Evolutionary conservation across 2,797 vertebrate genomes (phyloP), one percentile per base, ranked within the genome.

Genomic region (Geotrypetes seraphini): DNA sequence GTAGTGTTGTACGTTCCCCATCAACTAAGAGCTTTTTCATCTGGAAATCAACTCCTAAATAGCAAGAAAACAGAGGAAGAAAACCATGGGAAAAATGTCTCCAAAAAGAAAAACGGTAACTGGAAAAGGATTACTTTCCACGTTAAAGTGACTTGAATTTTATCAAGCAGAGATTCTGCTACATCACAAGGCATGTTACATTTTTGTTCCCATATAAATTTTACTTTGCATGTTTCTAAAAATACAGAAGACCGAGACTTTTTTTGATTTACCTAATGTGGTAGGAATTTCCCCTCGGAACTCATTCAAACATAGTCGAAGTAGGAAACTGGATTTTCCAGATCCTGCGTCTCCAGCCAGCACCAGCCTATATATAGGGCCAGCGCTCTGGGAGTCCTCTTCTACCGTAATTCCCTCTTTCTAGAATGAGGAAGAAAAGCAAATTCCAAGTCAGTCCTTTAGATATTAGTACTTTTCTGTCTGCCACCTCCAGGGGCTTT

Each of bases 11-110:
- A 51, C 59, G 73, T 28, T 87, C 73, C 21, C 81, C 68, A 8
- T 89, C 81, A 28, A 84, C 84, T 7, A 83, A 45, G 73, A 87
- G 73, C 62, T 69, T 80, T 63, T 88, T 87, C 12, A 82, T 73
- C 39, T 87, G 81, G 51, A 85, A 87, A 52, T 85, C 83, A 12
- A 86, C 79, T 12, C 77, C 78, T 89, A 38, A n/a, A 22, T 1
- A 0, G 16, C 12, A 34, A 4, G 12, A 10, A 16, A 11, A n/a
- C n/a, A n/a, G n/a, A n/a, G n/a, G n/a, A n/a, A n/a, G 21, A 31
- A n/a, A 30, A 9, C 31, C 13, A 12, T 19, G 10, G 22, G 12
- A 22, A 10, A 22, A 10, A 10, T 24, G 12, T 10, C 10, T 12
- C 5, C 4, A 24, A 10, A 10, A n/a, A n/a, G n/a, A n/a, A n/a